These are phyloP conservation scores for Monomorium pharaonis DNA, from an alignment of 1,140 invertebrate species.

Conservation along the genomic window DNA sequence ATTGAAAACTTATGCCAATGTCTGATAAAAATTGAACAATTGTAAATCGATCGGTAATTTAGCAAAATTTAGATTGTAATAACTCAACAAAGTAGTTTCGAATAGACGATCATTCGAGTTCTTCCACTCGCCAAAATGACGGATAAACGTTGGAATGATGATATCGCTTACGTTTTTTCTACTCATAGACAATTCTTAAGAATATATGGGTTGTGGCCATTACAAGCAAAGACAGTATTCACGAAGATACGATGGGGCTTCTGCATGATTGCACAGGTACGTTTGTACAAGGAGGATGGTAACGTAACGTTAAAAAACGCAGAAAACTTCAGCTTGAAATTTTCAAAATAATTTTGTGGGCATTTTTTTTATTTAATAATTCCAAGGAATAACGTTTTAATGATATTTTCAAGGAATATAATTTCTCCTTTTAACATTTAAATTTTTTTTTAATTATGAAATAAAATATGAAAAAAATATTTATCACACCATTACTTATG, in stretches of 20 bases:
- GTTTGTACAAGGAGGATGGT: not conserved
- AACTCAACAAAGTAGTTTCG: slow-evolving; percentile 1
- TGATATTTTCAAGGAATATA: not conserved
- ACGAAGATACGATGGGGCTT: slow-evolving; percentile 1
- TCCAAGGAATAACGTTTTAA: not conserved
- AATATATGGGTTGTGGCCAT: slow-evolving; percentile 42
- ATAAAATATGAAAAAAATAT: not conserved
- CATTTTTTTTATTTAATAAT: not conserved
- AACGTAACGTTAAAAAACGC: not conserved
- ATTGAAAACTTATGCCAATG: slow-evolving; percentile 23
- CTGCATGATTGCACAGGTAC: not conserved
- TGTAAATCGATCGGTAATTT: slow-evolving; percentile 16
- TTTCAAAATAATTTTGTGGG: not conserved
- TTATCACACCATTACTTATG: not conserved
- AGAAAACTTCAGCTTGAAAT: not conserved
- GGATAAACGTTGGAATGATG: slow-evolving; percentile 44
- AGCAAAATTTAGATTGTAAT: slow-evolving; percentile 8
- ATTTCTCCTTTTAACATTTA: not conserved
- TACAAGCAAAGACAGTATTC: not conserved
- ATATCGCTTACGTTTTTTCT: slow-evolving; percentile 33
- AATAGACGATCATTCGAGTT: not conserved
- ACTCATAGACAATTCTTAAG: slow-evolving; percentile 5
- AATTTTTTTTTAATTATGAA: not conserved
- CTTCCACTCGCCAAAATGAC: slow-evolving; percentile 6
- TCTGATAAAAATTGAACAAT: not conserved